A percentile compares a stretch with the other conserved stretches of the same genome.
Conservation (phyloP, 1,140 invertebrate species). For the Goniozus legneri region DNA sequence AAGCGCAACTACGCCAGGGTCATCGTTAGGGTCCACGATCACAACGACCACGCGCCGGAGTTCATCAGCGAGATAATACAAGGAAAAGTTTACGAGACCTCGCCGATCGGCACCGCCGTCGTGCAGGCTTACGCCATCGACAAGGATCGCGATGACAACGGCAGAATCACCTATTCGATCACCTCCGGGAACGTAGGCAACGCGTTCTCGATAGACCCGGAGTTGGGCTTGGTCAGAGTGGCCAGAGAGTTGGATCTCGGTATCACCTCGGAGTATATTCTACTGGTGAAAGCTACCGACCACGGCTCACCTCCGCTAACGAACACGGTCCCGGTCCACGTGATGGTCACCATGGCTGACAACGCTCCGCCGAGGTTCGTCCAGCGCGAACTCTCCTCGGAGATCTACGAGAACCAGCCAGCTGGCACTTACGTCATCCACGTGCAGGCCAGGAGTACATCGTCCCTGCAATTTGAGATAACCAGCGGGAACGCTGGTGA, state of each 20-base stretch:
- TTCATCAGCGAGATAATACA: conserved; percentile 73
- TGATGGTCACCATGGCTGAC: conserved; percentile 83
- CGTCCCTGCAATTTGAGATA: conserved; percentile 79
- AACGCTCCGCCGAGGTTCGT: conserved; percentile 81
- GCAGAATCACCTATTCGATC: conserved; percentile 75
- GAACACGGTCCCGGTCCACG: conserved; percentile 78
- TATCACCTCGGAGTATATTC: conserved; percentile 72
- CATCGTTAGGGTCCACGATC: conserved; percentile 76
- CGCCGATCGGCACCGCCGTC: conserved; percentile 68
- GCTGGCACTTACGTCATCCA: conserved; percentile 74
- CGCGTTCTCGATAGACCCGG: conserved; percentile 74
- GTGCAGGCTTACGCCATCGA: conserved; percentile 75
- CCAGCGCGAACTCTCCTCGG: conserved; percentile 64
- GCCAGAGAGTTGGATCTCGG: conserved; percentile 70
- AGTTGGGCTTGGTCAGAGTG: conserved; percentile 73
- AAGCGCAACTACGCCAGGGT: conserved; percentile 83
- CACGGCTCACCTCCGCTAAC: conserved; percentile 71
- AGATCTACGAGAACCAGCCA: conserved; percentile 82
- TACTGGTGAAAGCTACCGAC: conserved; percentile 79
- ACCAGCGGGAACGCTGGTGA: conserved; percentile 71
- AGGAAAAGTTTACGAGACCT: conserved; percentile 73
- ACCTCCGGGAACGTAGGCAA: conserved; percentile 81
- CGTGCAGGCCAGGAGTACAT: conserved; percentile 74
- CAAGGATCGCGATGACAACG: conserved; percentile 78
- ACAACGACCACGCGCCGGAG: conserved; percentile 86